Percentiles rank a stretch among this genome's conserved stretches.
phyloP scores from a whole-genome alignment of 2,113 vertebrate species.

The Gopherus evgoodei region DNA sequence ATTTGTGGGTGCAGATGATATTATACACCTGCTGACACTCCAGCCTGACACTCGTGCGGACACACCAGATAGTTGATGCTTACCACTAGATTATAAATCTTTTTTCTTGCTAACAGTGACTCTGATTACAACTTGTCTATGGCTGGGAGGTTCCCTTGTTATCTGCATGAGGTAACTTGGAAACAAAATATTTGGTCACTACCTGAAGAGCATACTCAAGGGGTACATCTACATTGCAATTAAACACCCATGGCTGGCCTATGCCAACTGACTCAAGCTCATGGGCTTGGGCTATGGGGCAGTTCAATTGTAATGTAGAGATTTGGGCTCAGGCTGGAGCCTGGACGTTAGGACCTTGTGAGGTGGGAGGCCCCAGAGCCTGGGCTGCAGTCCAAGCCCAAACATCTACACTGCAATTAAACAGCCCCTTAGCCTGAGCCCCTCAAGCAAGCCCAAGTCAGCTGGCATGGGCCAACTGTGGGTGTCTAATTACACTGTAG shows the following conservation, averaged over 20 bases:
- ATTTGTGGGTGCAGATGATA: not conserved
- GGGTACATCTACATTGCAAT: not conserved
- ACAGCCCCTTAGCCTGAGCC: not conserved
- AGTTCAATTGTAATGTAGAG: not conserved
- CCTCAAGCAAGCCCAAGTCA: not conserved
- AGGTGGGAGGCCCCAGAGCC: not conserved
- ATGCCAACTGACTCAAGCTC: not conserved
- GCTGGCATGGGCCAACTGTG: not conserved
- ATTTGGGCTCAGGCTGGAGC: not conserved
- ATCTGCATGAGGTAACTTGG: not conserved
- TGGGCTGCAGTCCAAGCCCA: not conserved
- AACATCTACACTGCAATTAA: not conserved
- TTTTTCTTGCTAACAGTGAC: not conserved
- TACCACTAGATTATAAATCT: not conserved
- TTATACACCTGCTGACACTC: not conserved
- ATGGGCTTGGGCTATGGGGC: not conserved
- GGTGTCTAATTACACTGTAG: not conserved
- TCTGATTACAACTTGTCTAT: not conserved
- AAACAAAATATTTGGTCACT: not conserved
- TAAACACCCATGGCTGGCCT: not conserved
- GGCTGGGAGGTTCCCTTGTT: not conserved
- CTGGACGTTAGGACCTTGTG: not conserved
- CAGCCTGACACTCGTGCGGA: not conserved
- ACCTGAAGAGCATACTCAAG: not conserved
- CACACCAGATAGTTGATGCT: not conserved